Evolutionary conservation across 1,140 invertebrate genomes (phyloP), one percentile per base, ranked within the genome.

Genomic region (Camponotus vicinus): DNA sequence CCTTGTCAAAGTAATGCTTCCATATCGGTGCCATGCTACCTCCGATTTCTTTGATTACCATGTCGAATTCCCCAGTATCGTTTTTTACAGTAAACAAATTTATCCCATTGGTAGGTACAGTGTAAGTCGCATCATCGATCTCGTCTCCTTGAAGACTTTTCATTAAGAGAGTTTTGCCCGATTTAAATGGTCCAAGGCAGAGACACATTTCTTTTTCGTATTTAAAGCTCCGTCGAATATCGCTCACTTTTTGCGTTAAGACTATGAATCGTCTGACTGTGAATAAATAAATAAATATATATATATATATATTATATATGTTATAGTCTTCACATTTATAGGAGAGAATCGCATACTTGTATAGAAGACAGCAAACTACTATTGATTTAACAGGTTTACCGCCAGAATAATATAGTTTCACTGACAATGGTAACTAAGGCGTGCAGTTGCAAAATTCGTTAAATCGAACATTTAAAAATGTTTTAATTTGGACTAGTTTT

Each of bases 81-180:
- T 96, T 96, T 88, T 95, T 95, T 6, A 97, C 95, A 49, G 96
- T 96, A 86, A 96, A 97, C 66, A 98, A 96, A 93, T 97, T 97
- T 2, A 97, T 97, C 1, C 98, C 98, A 37, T 97, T 96, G 0
- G 98, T 98, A 5, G 97, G 96, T 32, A 98, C 97, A 1, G 97
- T 97, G 49, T 97, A 96, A 64, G 97, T 97, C 0, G 96, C 97
- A 75, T 97, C 96, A 88, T 98, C 97, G 11, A 98, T 96, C 40
- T 96, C 95, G 1, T 96, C 95, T 63, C 96, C 96, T 93, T 97
- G 96, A 6, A 98, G 93, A 66, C 96, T 96, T 94, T 97, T 97
- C 61, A 98, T 92, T 27, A 98, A 92, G n/a, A 98, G 96, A 0
- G 97, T 98, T 96, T 98, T 98, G 0, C 98, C 98, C 1, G 97